phyloP scores from a whole-genome alignment of 2,113 vertebrate species.

The Rutilus rutilus region DNA sequence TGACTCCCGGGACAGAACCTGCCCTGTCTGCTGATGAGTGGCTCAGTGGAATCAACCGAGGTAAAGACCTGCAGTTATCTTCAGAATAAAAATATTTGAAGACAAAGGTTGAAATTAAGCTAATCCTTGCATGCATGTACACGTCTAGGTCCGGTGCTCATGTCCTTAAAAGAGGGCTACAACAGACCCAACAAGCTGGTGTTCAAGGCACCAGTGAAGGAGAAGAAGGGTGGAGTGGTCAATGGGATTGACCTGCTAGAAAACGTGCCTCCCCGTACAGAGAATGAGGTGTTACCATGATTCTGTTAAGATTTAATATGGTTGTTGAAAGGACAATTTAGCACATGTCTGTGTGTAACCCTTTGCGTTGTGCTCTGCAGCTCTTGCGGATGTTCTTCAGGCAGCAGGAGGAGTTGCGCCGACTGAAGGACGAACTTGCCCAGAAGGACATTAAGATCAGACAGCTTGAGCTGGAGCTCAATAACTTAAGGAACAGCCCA shows the following conservation, averaged over 20 bases:
- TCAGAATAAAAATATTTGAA: not conserved
- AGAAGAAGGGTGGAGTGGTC: conserved; percentile 91
- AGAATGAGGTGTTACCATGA: conserved; percentile 84
- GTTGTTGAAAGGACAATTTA: not conserved
- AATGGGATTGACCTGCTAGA: conserved; percentile 95
- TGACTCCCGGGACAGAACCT: conserved; percentile 92
- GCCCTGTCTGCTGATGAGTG: conserved; percentile 90
- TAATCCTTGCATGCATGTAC: conserved; percentile 41
- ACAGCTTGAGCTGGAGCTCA: conserved; percentile 95
- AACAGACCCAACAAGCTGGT: conserved; percentile 84
- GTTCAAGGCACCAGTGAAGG: conserved; percentile 90
- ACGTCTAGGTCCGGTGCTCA: conserved; percentile 88
- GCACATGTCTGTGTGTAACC: not conserved
- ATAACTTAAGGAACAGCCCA: conserved; percentile 92
- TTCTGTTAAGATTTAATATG: not conserved
- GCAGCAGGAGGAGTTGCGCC: conserved; percentile 94
- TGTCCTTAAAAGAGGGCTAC: conserved; percentile 95
- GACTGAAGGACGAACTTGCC: conserved; percentile 89
- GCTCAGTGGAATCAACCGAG: conserved; percentile 92
- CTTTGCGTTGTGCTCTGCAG: conserved; percentile 66
- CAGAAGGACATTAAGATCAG: conserved; percentile 91
- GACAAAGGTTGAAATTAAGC: not conserved
- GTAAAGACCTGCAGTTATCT: conserved; percentile 65
- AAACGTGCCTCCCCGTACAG: conserved; percentile 93
- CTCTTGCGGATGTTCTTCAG: conserved; percentile 96